Percentiles rank a stretch among this genome's conserved stretches.
Conservation (phyloP, 2,797 vertebrate genomes). For the Ambastaia sidthimunki region DNA sequence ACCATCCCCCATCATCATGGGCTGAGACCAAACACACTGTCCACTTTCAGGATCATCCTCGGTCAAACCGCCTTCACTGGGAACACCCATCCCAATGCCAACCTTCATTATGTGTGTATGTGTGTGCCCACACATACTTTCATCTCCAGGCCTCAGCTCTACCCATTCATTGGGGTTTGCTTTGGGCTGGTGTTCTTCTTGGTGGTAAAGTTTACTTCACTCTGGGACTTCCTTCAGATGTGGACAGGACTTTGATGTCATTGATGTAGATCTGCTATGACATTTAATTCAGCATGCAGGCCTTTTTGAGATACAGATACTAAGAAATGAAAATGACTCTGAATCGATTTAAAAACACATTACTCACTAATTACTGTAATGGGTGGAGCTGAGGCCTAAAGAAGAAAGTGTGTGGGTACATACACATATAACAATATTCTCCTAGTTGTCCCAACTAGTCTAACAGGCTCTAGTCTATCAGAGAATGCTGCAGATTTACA, state of each 20-base stretch:
- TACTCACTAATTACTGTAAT: slow-evolving; percentile 26
- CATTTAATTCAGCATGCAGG: slow-evolving; percentile 6
- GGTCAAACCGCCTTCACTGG: slow-evolving; percentile 4
- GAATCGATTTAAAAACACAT: neutral
- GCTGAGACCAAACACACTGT: slow-evolving; percentile 39
- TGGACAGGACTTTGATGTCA: slow-evolving; percentile 60
- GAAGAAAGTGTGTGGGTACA: slow-evolving; percentile 6
- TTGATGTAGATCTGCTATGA: slow-evolving; percentile 65
- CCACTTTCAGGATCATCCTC: slow-evolving; percentile 35
- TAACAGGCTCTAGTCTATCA: neutral
- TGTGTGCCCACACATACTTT: slow-evolving; percentile 32
- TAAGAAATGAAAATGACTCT: neutral
- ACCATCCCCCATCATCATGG: slow-evolving; percentile 31
- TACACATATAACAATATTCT: slow-evolving; percentile 4
- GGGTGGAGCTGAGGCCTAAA: slow-evolving; percentile 46
- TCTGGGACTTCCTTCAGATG: slow-evolving; percentile 57
- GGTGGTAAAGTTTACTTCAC: slow-evolving; percentile 55
- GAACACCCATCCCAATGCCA: slow-evolving; percentile 51
- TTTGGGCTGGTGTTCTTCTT: slow-evolving; percentile 67
- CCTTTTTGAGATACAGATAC: neutral
- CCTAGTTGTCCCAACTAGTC: neutral
- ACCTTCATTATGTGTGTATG: slow-evolving; percentile 35
- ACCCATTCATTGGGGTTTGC: slow-evolving; percentile 67
- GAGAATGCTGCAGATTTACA: neutral
- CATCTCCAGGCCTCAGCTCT: slow-evolving; percentile 38